Base-by-base conservation (phyloP, 1,140 invertebrate genomes). In the Pinna nobilis region DNA sequence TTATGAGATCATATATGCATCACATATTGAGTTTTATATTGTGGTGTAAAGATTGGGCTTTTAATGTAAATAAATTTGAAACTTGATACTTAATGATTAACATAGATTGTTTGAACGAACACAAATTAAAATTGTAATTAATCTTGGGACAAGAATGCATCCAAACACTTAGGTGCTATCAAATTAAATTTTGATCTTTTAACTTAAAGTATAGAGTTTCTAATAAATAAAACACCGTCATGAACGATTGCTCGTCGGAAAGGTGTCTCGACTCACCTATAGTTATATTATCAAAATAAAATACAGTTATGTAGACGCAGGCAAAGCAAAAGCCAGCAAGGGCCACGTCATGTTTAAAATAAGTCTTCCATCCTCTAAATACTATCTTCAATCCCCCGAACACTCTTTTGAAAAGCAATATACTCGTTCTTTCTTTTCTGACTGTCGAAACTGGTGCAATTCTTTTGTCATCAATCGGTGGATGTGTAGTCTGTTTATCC, bases 201-300 rank as follows among this genome's bases (percentile, higher is more conserved):
- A 23, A 11, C 25, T 53, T 23, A 53, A 53, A 3, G 18, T 6
- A 0, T 35, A 18, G 5, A 33, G 6, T 9, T 37, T 23, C 6
- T 9, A 0, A 15, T 15, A 15, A 37, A n/a, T 6, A 41, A 3
- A 37, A 20, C 1, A n/a, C 13, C 33, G n/a, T 2, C 18, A 18
- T 7, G 15, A n/a, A 33, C 20, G 18, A 9, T 39, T 61, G 5
- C n/a, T 20, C 28, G 39, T 1, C 20, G 13, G 18, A 18, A 7
- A 18, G 39, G 2, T 7, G 13, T 20, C 25, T 4, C 41, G 23
- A 41, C 77, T 69, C 65, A 88, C 90, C 91, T 53, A 84, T 86
- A 51, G 91, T 91, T 50, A 91, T 88, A 61, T 86, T 89, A 80
- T 91, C 91, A 81, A 92, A 92, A 11, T 89, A 88, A 6, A 92